These are phyloP conservation scores for Chaetops frenatus DNA, from an alignment of 2,113 vertebrate genomes.

Conservation along the genomic window DNA sequence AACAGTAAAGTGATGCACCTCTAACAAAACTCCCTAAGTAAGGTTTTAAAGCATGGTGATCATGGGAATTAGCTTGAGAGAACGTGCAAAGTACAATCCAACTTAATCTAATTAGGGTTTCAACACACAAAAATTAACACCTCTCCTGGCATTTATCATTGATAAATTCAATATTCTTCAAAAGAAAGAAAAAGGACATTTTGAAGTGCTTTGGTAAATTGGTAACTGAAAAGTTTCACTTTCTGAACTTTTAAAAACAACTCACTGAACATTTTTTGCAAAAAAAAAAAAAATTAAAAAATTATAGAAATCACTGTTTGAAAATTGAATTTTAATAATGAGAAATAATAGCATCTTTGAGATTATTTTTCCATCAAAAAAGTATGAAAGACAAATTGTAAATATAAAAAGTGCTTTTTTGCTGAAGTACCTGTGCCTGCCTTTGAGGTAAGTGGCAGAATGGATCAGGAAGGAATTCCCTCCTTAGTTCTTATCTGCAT, in stretches of 20 bases:
- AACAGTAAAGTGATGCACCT: conserved; percentile 19
- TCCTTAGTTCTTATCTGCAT: neutral
- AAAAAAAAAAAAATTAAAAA: neutral
- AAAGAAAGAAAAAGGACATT: neutral
- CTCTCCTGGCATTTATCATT: neutral
- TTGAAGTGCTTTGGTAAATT: neutral
- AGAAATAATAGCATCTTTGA: neutral
- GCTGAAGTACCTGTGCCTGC: neutral
- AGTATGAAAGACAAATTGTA: neutral
- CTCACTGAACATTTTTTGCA: neutral
- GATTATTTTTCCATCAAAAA: neutral
- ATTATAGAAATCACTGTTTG: neutral
- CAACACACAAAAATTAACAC: neutral
- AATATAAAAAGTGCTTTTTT: neutral
- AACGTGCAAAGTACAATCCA: neutral
- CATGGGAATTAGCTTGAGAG: conserved; percentile 16
- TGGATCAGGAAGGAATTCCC: neutral
- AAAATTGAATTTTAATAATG: neutral
- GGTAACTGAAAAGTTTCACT: neutral
- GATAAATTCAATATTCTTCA: neutral
- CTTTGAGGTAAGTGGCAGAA: neutral
- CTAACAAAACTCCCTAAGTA: conserved; percentile 18
- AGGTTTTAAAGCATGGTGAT: conserved; percentile 7
- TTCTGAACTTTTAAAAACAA: neutral
- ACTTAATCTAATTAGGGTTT: conserved; percentile 35